Percentiles rank a stretch among this genome's conserved stretches.
Conservation (phyloP, 2,113 vertebrate genomes). For the Scomber colias region DNA sequence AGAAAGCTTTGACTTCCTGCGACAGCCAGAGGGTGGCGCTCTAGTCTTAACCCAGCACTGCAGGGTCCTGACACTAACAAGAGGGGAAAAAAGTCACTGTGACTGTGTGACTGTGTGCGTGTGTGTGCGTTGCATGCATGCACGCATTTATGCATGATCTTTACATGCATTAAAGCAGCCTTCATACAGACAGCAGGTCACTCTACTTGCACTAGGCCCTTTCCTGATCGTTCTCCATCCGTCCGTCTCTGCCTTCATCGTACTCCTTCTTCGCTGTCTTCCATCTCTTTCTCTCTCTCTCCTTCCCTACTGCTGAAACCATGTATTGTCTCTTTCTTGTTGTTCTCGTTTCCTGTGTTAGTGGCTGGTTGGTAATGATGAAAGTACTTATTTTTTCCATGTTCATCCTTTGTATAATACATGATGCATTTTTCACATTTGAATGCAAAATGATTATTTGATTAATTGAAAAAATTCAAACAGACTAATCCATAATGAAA, state of each 20-base stretch:
- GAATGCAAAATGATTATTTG: background rate
- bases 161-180: slow-evolving; percentile 56
- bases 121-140: slow-evolving; percentile 20
- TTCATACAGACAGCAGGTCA: slow-evolving; percentile 43
- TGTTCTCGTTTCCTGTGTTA: background rate
- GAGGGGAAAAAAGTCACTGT: slow-evolving; percentile 40
- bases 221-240: slow-evolving; percentile 17
- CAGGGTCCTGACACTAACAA: background rate
- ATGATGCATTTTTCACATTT: no score
- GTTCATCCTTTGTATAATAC: background rate
- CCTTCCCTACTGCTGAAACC: background rate
- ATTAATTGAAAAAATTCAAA: background rate
- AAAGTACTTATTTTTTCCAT: background rate
- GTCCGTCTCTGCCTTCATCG: background rate
- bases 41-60: slow-evolving; percentile 41
- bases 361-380: background rate
- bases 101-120: slow-evolving; percentile 29
- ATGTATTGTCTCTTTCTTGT: background rate
- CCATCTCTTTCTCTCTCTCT: background rate
- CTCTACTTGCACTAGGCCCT: slow-evolving; percentile 30
- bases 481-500: background rate
- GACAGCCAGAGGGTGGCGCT: slow-evolving; percentile 66
- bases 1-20: slow-evolving; percentile 6
- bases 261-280: background rate
- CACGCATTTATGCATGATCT: slow-evolving; percentile 61